Evolutionary conservation across 2,888 invertebrate species (phyloP), one percentile per base, ranked within the genome.

Genomic region (Aporophyla nigra): DNA sequence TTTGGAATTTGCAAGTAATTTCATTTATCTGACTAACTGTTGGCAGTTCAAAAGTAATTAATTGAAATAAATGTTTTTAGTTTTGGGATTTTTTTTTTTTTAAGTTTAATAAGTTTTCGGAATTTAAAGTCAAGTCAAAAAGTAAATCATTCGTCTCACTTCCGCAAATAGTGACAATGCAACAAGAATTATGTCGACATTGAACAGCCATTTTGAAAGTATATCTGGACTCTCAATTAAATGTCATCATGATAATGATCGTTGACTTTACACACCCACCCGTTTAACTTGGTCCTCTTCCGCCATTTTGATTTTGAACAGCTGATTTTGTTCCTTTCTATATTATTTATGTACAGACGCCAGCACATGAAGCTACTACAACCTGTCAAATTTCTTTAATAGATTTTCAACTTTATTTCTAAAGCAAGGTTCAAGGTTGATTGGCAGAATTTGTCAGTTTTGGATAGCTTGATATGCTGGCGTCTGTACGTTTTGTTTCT

Each of bases 171-270:
- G 4, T 53, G 43, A 46, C 51, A 10, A 2, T n/a, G 40, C 10
- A 76, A 10, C 27, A 59, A 46, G 16, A 66, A 58, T 7, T 58
- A 43, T 19, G 49, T 27, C n/a, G 63, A 76, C 66, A 66, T 76
- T 75, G 19, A 75, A 58, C 1, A 43, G 14, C 40, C 51, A 49
- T 65, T 58, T 75, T 66, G 40, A n/a, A 43, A 49, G n/a, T 43
- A 21, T 56, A 66, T 78, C 77, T 51, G 56, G 51, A 63, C 4
- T 46, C 24, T 33, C 51, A 69, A 78, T 77, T 71, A 65, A 78
- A 77, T 65, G 71, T 33, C 78, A 77, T 78, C 71, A 19, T 71
- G 77, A 79, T 56, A 65, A 78, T 73, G 51, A 65, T 53, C 56
- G 46, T 68, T 63, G 73, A 46, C 43, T 56, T 66, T 53, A 73